phyloP scores from a whole-genome alignment of 2,797 vertebrate species.

The Kryptopterus vitreolus region DNA sequence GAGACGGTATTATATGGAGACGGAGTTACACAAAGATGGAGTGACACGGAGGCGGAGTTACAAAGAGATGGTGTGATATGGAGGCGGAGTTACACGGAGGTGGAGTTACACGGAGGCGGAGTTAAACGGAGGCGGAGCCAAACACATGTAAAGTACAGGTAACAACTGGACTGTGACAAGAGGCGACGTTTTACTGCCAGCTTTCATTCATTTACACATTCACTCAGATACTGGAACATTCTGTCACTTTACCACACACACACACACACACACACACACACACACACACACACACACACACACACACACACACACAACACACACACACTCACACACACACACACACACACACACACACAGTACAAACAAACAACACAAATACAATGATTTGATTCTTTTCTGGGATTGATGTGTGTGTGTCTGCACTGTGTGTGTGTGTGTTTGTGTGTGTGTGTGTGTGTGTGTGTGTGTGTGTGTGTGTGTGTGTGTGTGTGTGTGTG shows the following conservation, averaged over 20 bases:
- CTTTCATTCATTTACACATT: not conserved
- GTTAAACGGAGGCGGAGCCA: too few relatives aligned
- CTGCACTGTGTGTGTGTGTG: not conserved
- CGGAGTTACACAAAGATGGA: too few relatives aligned
- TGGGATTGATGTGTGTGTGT: not conserved
- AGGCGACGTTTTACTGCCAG: not conserved
- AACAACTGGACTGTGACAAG: not conserved
- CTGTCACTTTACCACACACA: not conserved
- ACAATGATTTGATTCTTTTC: not conserved
- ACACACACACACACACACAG: not conserved
- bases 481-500: constrained; percentile 1
- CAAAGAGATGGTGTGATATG: too few relatives aligned
- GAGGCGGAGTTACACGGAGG: too few relatives aligned
- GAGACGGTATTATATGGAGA: too few relatives aligned
- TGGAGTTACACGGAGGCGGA: too few relatives aligned
- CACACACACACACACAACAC: not conserved
- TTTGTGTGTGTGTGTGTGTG: constrained; percentile 7
- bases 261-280: not conserved
- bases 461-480: constrained; percentile 5
- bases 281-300: constrained; percentile 3
- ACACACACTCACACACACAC: constrained; percentile 2
- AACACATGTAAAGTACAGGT: too few relatives aligned
- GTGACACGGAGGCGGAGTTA: too few relatives aligned
- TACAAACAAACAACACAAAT: too few relatives aligned
- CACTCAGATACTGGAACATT: not conserved